phyloP scores from a whole-genome alignment of 2,113 vertebrate species.

The Melanotaenia duboulayi region DNA sequence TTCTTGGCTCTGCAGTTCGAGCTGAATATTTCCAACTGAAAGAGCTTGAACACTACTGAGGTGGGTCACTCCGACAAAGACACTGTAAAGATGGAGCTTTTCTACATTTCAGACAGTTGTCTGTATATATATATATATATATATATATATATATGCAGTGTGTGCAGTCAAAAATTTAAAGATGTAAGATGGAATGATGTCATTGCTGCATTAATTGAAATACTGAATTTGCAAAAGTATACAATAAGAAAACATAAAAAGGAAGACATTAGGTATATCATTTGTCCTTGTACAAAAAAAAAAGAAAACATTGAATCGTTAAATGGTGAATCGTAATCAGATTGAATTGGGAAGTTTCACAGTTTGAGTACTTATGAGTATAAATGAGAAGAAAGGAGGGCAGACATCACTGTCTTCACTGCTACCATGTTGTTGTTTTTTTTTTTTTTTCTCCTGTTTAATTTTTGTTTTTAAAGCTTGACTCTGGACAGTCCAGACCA shows the following conservation, averaged over 20 bases:
- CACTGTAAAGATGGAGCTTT: too few relatives aligned
- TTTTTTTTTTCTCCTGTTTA: constrained; percentile 34
- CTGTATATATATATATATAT: too few relatives aligned
- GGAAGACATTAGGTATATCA: neutral
- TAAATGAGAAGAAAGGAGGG: neutral
- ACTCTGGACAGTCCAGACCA: constrained; percentile 63
- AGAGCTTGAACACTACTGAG: neutral
- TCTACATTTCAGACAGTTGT: too few relatives aligned
- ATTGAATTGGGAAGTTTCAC: neutral
- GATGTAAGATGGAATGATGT: neutral
- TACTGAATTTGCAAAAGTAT: neutral
- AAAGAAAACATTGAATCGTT: too few relatives aligned
- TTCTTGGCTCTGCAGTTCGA: neutral
- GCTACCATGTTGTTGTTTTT: constrained; percentile 33
- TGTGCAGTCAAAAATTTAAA: neutral
- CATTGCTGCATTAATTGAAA: neutral
- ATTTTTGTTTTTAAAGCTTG: constrained; percentile 78
- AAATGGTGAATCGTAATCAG: neutral
- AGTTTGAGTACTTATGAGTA: neutral
- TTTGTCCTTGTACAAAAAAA: too few relatives aligned
- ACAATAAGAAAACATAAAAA: neutral
- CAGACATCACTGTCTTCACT: constrained; percentile 60
- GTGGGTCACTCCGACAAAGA: neutral
- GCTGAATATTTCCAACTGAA: too few relatives aligned
- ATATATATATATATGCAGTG: too few relatives aligned